Percentiles rank a stretch among this genome's conserved stretches.
phyloP scores from a whole-genome alignment of 1,140 invertebrate genomes.

The Ptiloglossa arizonensis region DNA sequence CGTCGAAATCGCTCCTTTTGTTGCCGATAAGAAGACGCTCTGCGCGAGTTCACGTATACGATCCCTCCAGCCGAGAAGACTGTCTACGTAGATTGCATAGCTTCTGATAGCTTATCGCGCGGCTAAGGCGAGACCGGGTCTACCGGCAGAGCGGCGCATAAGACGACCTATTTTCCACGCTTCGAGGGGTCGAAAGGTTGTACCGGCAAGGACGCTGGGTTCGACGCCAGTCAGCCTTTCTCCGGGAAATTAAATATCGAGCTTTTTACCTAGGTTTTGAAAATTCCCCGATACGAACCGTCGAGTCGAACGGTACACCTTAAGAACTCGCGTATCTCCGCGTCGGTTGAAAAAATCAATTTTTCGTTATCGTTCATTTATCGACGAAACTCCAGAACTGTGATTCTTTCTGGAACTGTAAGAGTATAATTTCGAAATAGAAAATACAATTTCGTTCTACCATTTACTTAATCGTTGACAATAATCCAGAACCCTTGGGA shows the following conservation, averaged over 20 bases:
- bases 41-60: not conserved
- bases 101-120: slow-evolving; percentile 42
- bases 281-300: not conserved
- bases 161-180: slow-evolving; percentile 45
- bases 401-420: too few relatives aligned
- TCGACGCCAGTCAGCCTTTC: not conserved
- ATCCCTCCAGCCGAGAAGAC: not conserved
- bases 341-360: too few relatives aligned
- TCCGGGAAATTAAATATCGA: not conserved
- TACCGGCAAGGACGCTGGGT: not conserved
- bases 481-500: too few relatives aligned
- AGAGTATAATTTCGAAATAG: too few relatives aligned
- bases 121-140: not conserved
- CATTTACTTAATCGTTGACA: too few relatives aligned
- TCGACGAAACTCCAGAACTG: too few relatives aligned
- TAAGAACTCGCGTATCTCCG: too few relatives aligned
- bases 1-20: not conserved
- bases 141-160: not conserved
- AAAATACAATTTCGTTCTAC: too few relatives aligned
- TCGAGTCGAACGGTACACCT: too few relatives aligned
- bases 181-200: slow-evolving; percentile 27
- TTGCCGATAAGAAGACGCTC: slow-evolving; percentile 7
- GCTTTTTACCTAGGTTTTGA: not conserved
- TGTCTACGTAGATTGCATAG: slow-evolving; percentile 34
- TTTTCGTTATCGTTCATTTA: too few relatives aligned